Evolutionary conservation across 2,113 vertebrate genomes (phyloP).

Genomic region (Manacus vitellinus): DNA sequence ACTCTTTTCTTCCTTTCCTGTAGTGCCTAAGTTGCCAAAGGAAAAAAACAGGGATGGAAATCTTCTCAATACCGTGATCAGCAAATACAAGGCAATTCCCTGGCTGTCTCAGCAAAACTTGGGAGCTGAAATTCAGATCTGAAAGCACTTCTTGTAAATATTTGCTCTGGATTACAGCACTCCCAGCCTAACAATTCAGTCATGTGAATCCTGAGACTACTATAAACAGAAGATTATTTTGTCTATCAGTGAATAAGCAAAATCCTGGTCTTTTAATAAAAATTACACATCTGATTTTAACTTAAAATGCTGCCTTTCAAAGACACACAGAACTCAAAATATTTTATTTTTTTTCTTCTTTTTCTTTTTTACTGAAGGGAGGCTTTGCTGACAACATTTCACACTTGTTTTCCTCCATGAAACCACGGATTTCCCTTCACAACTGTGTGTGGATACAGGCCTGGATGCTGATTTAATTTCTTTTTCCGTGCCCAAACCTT

Average conservation of each 20-base stretch:
- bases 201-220: not conserved
- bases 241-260: not conserved
- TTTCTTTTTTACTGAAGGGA: not conserved
- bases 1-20: constrained; percentile 92
- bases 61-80: not conserved
- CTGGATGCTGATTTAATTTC: not conserved
- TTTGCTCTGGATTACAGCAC: not conserved
- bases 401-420: not conserved
- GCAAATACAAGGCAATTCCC: not conserved
- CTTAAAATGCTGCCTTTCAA: not conserved
- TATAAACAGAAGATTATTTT: not conserved
- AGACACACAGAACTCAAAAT: not conserved
- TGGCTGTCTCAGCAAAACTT: not conserved
- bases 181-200: not conserved
- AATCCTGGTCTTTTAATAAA: not conserved
- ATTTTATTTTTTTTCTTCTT: not conserved
- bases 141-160: not conserved
- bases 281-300: not conserved
- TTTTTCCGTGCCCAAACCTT: not conserved
- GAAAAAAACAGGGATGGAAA: not conserved
- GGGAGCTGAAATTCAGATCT: not conserved
- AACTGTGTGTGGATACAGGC: not conserved
- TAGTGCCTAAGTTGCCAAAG: constrained; percentile 79
- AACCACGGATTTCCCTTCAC: not conserved
- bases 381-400: not conserved